Conservation (phyloP, 1,140 invertebrate genomes). For the Lithobius niger region DNA sequence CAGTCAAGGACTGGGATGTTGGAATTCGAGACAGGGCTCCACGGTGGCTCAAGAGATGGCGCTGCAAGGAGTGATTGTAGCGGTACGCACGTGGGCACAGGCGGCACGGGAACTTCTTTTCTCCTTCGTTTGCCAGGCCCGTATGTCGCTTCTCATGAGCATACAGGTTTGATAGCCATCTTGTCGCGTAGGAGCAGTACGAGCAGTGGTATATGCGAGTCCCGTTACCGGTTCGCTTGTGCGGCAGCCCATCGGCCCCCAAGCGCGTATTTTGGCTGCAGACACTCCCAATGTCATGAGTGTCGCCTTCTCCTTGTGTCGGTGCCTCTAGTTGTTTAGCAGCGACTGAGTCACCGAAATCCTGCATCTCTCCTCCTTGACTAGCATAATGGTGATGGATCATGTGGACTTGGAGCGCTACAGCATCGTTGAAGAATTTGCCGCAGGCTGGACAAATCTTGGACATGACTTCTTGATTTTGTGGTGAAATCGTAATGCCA, state of each 20-base stretch:
- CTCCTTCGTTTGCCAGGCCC: constrained; percentile 24
- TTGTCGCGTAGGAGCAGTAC: constrained; percentile 75
- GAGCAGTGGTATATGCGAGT: constrained; percentile 72
- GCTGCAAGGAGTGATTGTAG: constrained; percentile 26
- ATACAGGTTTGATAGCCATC: constrained; percentile 73
- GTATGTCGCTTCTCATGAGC: constrained; percentile 74
- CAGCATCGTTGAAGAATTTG: constrained; percentile 34
- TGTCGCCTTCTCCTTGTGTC: constrained; percentile 16
- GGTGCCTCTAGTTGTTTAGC: background rate
- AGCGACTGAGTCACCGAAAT: constrained; percentile 1
- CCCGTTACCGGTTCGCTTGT: constrained; percentile 11
- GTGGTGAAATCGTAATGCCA: background rate
- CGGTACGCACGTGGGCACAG: constrained; percentile 27
- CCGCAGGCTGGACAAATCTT: constrained; percentile 37
- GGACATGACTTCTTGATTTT: background rate
- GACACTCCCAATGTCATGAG: background rate
- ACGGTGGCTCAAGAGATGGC: constrained; percentile 25
- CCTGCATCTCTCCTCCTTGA: constrained; percentile 12
- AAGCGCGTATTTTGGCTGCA: constrained; percentile 3
- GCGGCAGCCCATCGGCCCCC: background rate
- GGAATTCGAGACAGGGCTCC: constrained; percentile 10
- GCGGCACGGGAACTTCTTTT: constrained; percentile 24
- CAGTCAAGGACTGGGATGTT: background rate
- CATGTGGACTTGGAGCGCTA: constrained; percentile 40
- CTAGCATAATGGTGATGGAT: constrained; percentile 38